Base-by-base conservation (phyloP, 2,113 vertebrate genomes). In the Callospermophilus lateralis region DNA sequence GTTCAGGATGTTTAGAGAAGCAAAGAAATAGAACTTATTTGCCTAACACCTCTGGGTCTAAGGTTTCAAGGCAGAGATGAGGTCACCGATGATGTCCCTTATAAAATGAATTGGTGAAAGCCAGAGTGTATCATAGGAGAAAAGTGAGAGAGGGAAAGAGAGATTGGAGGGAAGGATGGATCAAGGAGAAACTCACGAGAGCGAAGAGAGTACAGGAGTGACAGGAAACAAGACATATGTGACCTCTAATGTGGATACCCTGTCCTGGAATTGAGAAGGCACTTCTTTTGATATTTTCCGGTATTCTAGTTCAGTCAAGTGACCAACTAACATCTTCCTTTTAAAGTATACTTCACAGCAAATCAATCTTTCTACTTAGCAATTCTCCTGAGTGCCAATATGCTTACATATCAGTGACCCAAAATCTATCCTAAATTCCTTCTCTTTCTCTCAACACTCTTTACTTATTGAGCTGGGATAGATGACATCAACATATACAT, bases 1-100 rank as follows among this genome's bases (percentile, higher is more conserved):
- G 45, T 12, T 34, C 68, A 68, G 96, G 96, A 98, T 98, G 96
- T 97, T 97, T 97, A 86, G n/a, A 93, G 84, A 98, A 92, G 95
- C 95, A 97, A 98, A 96, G 88, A 73, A 72, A 94, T 17, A 84
- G 58, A 90, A 93, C 22, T 22, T 8, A 97, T 97, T 97, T 97
- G 96, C 90, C 81, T 98, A 19, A 90, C 65, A 74, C 84, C 80
- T 90, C 77, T 65, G 65, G 24, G 67, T 55, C 63, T 58, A 85
- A 89, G 42, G 68, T 81, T 93, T 76, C 83, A 32, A 86, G 42
- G 61, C 48, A 89, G 80, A 85, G 68, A 83, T 79, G 83, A 83
- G 16, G 76, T 89, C 61, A 80, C 28, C 72, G 37, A 76, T 20
- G 45, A 93, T 48, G 78, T 51, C 45, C 45, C 63, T 42, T 55